phyloP scores from a whole-genome alignment of 1,140 invertebrate genomes.

The Octopus bimaculoides region DNA sequence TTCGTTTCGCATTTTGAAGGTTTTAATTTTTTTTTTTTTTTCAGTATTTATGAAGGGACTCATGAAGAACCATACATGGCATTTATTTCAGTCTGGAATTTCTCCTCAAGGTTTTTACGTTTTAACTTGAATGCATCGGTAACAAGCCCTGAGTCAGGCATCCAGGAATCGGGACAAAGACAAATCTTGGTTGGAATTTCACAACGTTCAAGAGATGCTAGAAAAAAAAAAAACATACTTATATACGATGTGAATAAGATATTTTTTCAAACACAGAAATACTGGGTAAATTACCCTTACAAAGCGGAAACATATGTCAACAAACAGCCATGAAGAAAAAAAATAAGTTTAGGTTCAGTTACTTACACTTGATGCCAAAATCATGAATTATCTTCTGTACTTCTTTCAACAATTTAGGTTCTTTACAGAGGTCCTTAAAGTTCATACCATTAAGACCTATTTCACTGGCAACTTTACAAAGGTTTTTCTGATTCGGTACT shows the following conservation, averaged over 20 bases:
- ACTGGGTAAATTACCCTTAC: too few species aligned
- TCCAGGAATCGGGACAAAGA: slow-evolving; percentile 88
- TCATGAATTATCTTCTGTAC: slow-evolving; percentile 29
- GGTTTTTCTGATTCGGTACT: slow-evolving; percentile 72
- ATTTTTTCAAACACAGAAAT: too few species aligned
- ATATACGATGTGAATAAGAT: background rate
- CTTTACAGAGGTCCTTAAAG: slow-evolving; percentile 75
- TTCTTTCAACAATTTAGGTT: slow-evolving; percentile 69
- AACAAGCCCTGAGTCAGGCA: slow-evolving; percentile 90
- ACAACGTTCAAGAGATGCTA: slow-evolving; percentile 68
- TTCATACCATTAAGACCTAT: slow-evolving; percentile 55
- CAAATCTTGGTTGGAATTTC: slow-evolving; percentile 91
- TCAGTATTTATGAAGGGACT: too few species aligned
- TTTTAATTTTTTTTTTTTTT: too few species aligned
- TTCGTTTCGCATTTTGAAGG: too few species aligned
- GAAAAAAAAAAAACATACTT: slow-evolving; percentile 18
- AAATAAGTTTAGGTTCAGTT: too few species aligned
- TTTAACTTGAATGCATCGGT: slow-evolving; percentile 97
- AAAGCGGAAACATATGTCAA: too few species aligned
- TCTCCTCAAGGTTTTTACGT: slow-evolving; percentile 90
- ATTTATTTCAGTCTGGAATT: slow-evolving; percentile 86
- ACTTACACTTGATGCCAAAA: slow-evolving; percentile 36
- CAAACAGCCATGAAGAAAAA: too few species aligned
- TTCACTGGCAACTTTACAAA: slow-evolving; percentile 47
- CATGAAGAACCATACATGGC: slow-evolving; percentile 70